phyloP scores from a whole-genome alignment of 2,888 invertebrate species.

The Dyspetes luteomarginatus region DNA sequence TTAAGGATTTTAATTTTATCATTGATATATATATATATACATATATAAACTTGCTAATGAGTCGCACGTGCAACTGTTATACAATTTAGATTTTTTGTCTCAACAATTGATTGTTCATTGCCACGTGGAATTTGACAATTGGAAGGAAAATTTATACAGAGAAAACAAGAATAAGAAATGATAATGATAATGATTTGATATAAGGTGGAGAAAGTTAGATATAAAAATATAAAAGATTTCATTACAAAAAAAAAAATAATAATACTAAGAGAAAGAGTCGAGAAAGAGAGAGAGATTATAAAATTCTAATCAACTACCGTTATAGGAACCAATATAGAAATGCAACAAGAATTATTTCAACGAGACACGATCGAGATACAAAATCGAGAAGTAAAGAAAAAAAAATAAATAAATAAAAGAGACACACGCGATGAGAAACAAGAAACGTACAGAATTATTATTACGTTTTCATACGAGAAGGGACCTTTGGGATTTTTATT shows the following conservation, averaged over 20 bases:
- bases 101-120: too few relatives aligned
- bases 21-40: too few relatives aligned
- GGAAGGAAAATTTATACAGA: too few relatives aligned
- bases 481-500: not conserved
- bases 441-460: not conserved
- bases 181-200: too few relatives aligned
- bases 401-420: constrained; percentile 14
- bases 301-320: constrained; percentile 65
- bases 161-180: too few relatives aligned
- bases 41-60: too few relatives aligned
- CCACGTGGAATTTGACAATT: too few relatives aligned
- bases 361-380: constrained; percentile 70
- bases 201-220: too few relatives aligned
- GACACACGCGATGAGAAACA: not conserved
- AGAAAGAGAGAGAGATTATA: constrained; percentile 14
- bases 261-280: too few relatives aligned
- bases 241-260: constrained; percentile 11
- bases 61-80: too few relatives aligned
- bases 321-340: constrained; percentile 53
- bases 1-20: not conserved
- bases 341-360: constrained; percentile 72
- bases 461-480: not conserved
- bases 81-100: too few relatives aligned
- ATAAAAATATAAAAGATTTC: not conserved
- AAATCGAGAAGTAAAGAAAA: constrained; percentile 33